Evolutionary conservation across 2,797 vertebrate genomes (phyloP), one percentile per base, ranked within the genome.

Genomic region (Gymnopithys bicolor): DNA sequence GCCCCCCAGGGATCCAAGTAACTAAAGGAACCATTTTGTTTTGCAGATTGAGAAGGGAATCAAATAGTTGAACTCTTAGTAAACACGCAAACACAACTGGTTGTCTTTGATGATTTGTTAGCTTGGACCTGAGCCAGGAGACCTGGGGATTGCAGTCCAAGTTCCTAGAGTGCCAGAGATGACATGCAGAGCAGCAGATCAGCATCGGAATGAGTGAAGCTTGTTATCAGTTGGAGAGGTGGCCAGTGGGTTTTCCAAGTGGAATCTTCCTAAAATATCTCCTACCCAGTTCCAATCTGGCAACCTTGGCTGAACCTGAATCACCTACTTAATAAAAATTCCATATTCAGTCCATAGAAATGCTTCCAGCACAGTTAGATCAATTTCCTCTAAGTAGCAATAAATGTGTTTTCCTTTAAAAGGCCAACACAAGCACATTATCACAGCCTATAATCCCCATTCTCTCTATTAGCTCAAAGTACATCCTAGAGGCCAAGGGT

Each of bases 341-440:
- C 98, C 98, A 98, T 97, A 98, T 98, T 98, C 97, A 98, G 98
- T 98, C 98, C 96, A 98, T 98, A 98, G 98, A 98, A 98, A 98
- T 89, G 97, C 97, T 99, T 99, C 98, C 98, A 98, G 98, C 98
- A 98, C 99, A 99, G 99, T 99, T 99, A 99, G 99, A 99, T 99
- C 99, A 99, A 99, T 99, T 99, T 99, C 98, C 98, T 98, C 98
- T 99, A 99, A 99, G 99, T 99, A 99, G 98, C 98, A 99, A 99
- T 99, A 99, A 99, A 99, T 98, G 98, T 99, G 99, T 99, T 99
- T 98, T 98, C 98, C 98, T 99, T 99, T 98, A 99, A 99, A 99
- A 98, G 98, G 98, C 98, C 98, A 98, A 97, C 98, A 98, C 93
- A 97, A 98, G 98, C 98, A 98, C 98, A 99, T 99, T 99, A 98